Evolutionary conservation across 2,797 vertebrate species (phyloP).

Genomic region (Salarias fasciatus): DNA sequence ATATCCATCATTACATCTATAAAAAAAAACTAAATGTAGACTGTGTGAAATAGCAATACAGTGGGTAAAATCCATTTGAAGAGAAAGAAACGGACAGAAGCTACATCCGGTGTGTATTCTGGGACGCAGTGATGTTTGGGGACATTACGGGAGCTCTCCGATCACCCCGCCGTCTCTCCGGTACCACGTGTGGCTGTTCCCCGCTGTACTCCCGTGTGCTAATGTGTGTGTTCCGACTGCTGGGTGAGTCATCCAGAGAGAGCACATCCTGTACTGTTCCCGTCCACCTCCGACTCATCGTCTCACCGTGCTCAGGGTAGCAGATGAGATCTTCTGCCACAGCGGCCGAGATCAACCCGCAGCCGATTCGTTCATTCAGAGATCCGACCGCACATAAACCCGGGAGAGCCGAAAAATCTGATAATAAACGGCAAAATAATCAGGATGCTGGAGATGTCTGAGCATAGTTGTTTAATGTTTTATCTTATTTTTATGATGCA

Average conservation of each 20-base stretch:
- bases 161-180: too few relatives aligned
- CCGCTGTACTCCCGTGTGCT: constrained; percentile 18
- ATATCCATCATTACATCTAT: background rate
- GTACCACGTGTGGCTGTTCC: constrained; percentile 7
- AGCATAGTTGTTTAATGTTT: too few relatives aligned
- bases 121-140: too few relatives aligned
- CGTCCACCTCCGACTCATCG: constrained; percentile 48
- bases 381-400: background rate
- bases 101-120: background rate
- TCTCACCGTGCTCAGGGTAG: constrained; percentile 31
- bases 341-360: constrained; percentile 40
- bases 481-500: too few relatives aligned
- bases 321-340: constrained; percentile 40
- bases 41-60: constrained; percentile 1
- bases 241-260: constrained; percentile 57
- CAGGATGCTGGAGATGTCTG: too few relatives aligned
- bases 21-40: background rate
- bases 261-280: constrained; percentile 55
- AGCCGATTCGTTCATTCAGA: constrained; percentile 27
- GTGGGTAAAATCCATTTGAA: background rate
- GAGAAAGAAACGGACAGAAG: background rate
- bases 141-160: too few relatives aligned
- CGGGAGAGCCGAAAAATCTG: too few relatives aligned
- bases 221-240: constrained; percentile 22
- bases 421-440: background rate